Conservation (phyloP, 2,797 vertebrate genomes). For the Rhinoraja longicauda region DNA sequence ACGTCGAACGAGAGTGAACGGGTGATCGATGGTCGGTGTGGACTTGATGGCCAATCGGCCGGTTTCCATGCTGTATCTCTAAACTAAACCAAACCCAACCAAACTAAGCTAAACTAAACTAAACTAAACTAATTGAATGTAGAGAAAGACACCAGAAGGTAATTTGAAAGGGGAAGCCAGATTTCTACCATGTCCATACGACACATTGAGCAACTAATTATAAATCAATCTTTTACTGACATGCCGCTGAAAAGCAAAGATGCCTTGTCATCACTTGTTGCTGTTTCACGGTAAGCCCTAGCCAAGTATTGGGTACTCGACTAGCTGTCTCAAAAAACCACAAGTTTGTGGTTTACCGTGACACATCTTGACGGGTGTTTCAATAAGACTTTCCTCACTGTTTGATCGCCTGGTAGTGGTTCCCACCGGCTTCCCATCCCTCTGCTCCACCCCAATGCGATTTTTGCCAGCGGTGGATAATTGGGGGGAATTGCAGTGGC, state of each 20-base stretch:
- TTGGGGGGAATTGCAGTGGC: not conserved
- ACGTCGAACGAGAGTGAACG: too few species aligned
- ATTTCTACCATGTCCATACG: not conserved
- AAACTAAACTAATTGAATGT: too few species aligned
- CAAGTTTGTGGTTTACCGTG: slow-evolving; percentile 29
- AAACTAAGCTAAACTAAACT: too few species aligned
- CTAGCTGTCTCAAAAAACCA: not conserved
- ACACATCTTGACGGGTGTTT: slow-evolving; percentile 21
- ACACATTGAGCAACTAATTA: not conserved
- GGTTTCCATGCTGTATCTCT: not conserved
- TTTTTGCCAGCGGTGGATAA: not conserved
- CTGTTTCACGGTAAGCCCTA: not conserved
- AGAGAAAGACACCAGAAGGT: not conserved
- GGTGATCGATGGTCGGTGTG: too few species aligned
- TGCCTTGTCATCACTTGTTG: not conserved
- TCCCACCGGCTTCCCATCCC: not conserved
- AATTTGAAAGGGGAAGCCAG: not conserved
- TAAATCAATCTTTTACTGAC: not conserved
- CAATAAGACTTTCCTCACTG: slow-evolving; percentile 8
- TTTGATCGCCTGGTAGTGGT: not conserved
- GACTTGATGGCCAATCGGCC: not conserved
- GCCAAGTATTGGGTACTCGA: not conserved
- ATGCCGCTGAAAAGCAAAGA: not conserved
- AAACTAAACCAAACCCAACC: too few species aligned
- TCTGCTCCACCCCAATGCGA: not conserved